phyloP scores from a whole-genome alignment of 2,797 vertebrate genomes.

The Eutrigla gurnardus region DNA sequence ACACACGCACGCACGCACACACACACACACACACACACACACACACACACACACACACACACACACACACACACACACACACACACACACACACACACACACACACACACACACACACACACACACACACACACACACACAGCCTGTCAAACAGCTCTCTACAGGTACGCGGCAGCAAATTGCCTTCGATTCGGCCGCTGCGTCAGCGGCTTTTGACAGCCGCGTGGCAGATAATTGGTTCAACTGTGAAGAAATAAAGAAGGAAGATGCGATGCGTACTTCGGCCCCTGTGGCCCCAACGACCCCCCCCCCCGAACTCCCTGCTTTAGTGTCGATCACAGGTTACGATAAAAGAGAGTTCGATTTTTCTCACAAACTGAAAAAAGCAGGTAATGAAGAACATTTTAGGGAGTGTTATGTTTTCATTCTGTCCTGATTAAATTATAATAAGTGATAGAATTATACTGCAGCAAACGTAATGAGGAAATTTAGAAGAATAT shows the following conservation, averaged over 20 bases:
- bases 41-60: background rate
- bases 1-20: too few relatives aligned
- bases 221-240: slow-evolving; percentile 73
- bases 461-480: too few relatives aligned
- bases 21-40: background rate
- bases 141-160: slow-evolving; percentile 71
- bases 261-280: slow-evolving; percentile 45
- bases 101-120: slow-evolving; percentile 9
- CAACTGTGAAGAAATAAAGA: slow-evolving; percentile 72
- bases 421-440: too few relatives aligned
- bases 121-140: slow-evolving; percentile 1
- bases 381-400: too few relatives aligned
- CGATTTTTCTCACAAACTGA: background rate
- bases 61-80: slow-evolving; percentile 1
- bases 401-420: too few relatives aligned
- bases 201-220: slow-evolving; percentile 78
- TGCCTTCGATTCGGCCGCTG: slow-evolving; percentile 76
- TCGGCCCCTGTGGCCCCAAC: slow-evolving; percentile 36
- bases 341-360: slow-evolving; percentile 20
- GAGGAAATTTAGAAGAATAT: too few relatives aligned
- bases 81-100: slow-evolving; percentile 12
- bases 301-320: too few relatives aligned
- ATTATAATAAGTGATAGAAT: too few relatives aligned
- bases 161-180: slow-evolving; percentile 75
- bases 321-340: slow-evolving; percentile 53